These are phyloP conservation scores for Cheilosia vulpina DNA, from an alignment of 2,888 invertebrate species.

Conservation along the genomic window DNA sequence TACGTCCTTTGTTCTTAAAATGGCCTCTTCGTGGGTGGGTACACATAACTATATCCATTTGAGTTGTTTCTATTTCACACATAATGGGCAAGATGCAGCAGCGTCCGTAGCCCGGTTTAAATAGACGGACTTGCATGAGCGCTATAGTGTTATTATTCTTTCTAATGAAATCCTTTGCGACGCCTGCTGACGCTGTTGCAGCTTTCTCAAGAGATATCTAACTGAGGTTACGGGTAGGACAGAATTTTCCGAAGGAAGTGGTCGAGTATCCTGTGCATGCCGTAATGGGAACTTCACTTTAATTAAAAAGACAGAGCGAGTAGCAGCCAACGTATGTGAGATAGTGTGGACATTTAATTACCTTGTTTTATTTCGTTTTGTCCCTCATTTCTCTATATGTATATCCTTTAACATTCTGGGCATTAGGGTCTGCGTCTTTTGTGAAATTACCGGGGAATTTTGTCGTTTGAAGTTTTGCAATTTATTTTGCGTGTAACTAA, in stretches of 20 bases:
- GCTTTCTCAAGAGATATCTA: constrained; percentile 30
- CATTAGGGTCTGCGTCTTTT: constrained; percentile 29
- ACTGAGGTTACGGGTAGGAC: constrained; percentile 16
- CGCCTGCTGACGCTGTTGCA: constrained; percentile 26
- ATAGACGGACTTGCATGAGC: constrained; percentile 48
- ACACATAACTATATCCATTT: not conserved
- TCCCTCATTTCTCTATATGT: constrained; percentile 20
- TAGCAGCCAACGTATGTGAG: constrained; percentile 34
- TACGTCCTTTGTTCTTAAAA: constrained; percentile 61
- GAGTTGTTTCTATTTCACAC: constrained; percentile 11
- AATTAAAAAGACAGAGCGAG: constrained; percentile 53
- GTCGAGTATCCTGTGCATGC: constrained; percentile 46
- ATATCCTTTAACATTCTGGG: constrained; percentile 26
- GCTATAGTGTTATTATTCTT: constrained; percentile 62
- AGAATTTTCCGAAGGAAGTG: constrained; percentile 35
- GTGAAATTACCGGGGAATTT: constrained; percentile 34
- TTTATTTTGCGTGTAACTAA: constrained; percentile 44
- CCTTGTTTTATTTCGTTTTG: constrained; percentile 58
- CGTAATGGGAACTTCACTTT: constrained; percentile 66
- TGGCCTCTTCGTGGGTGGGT: constrained; percentile 42
- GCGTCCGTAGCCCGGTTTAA: constrained; percentile 35
- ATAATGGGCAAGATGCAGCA: constrained; percentile 28
- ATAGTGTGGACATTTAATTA: constrained; percentile 67
- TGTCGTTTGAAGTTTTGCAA: constrained; percentile 20
- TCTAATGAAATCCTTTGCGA: constrained; percentile 67